A percentile compares a stretch with the other conserved stretches of the same genome.
Evolutionary conservation across 2,888 invertebrate species (phyloP).

Genomic region (Flabesymbios commensalis): DNA sequence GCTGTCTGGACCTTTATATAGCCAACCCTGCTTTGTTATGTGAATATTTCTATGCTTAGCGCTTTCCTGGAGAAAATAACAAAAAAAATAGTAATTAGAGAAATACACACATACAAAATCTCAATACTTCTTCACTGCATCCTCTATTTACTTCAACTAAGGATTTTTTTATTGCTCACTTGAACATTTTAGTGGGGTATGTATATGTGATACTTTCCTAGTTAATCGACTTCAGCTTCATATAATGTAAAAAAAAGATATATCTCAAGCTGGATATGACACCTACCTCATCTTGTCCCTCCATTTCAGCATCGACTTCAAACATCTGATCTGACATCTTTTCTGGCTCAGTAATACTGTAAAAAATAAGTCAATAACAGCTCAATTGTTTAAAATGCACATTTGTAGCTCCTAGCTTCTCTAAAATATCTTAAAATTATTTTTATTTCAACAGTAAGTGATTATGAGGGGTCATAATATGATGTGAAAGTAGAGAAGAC

Average conservation of each 20-base stretch:
- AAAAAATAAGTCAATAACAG: not conserved
- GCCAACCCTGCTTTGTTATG: slow-evolving; percentile 86
- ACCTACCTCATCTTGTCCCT: slow-evolving; percentile 76
- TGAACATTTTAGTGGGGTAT: too few species aligned
- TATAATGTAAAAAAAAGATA: not conserved
- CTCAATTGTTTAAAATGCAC: not conserved
- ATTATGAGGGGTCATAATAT: too few species aligned
- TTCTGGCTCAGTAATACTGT: slow-evolving; percentile 52
- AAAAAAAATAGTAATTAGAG: too few species aligned
- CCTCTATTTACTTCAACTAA: too few species aligned
- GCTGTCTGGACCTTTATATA: slow-evolving; percentile 89
- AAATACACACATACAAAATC: not conserved
- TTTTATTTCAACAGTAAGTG: too few species aligned
- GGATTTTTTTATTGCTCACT: too few species aligned
- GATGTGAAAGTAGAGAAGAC: too few species aligned
- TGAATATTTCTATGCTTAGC: slow-evolving; percentile 7
- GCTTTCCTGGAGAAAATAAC: slow-evolving; percentile 19
- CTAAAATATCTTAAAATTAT: too few species aligned
- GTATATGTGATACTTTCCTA: too few species aligned
- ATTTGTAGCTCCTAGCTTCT: too few species aligned
- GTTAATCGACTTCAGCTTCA: not conserved
- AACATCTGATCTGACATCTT: slow-evolving; percentile 81
- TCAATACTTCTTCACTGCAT: too few species aligned
- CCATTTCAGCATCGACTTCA: slow-evolving; percentile 88
- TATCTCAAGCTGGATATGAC: not conserved